These are phyloP conservation scores for Drosophila quasianomalipes DNA, from an alignment of 2,888 invertebrate genomes.

Conservation along the genomic window DNA sequence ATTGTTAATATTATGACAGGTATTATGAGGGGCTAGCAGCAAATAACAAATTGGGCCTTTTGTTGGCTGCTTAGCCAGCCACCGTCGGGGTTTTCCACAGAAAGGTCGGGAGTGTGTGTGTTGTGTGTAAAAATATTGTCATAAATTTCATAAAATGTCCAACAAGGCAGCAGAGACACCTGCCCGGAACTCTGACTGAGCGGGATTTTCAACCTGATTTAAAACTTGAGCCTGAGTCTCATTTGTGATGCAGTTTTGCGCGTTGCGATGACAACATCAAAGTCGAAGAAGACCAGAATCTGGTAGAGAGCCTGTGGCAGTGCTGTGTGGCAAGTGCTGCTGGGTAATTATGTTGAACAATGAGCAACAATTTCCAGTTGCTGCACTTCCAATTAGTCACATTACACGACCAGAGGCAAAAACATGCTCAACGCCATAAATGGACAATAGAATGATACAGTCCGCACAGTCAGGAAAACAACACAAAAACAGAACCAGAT, in stretches of 20 bases:
- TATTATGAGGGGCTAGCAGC: constrained; percentile 28
- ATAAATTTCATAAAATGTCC: constrained; percentile 72
- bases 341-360: constrained; percentile 69
- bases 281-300: constrained; percentile 30
- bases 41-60: constrained; percentile 3
- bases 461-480: constrained; percentile 26
- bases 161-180: constrained; percentile 33
- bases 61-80: constrained; percentile 51
- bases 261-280: constrained; percentile 54
- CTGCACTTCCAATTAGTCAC: constrained; percentile 75
- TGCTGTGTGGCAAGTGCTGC: constrained; percentile 43
- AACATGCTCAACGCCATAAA: constrained; percentile 66
- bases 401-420: constrained; percentile 66
- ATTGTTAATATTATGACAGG: constrained; percentile 66
- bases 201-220: constrained; percentile 32
- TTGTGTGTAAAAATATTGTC: constrained; percentile 55
- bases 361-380: constrained; percentile 65
- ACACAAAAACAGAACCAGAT: not conserved
- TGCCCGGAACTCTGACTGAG: constrained; percentile 44
- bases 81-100: constrained; percentile 43
- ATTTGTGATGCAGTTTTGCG: constrained; percentile 52
- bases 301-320: constrained; percentile 38
- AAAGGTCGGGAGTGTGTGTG: constrained; percentile 40
- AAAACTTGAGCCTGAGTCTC: constrained; percentile 23
- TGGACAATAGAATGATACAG: constrained; percentile 54